Conservation (phyloP, 30 jellyfish, hydroid and myxozoan species). For the Clytia hemisphaerica region DNA sequence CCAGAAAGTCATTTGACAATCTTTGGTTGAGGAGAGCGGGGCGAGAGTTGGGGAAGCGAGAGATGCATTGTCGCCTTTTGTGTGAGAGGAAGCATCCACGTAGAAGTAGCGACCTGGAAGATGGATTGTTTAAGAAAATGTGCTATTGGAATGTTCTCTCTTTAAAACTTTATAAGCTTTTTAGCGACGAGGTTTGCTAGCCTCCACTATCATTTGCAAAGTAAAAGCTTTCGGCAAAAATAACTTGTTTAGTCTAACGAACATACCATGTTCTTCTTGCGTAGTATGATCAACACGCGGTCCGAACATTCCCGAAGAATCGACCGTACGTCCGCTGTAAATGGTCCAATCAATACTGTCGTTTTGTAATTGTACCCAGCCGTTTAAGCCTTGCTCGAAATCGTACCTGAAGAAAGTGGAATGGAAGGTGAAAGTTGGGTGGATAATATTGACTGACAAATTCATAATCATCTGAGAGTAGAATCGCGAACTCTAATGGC, state of each 20-base stretch:
- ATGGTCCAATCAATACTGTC: constrained; percentile 76
- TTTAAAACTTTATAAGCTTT: too few relatives aligned
- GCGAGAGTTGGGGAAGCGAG: constrained; percentile 79
- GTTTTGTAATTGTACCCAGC: constrained; percentile 53
- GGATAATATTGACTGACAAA: too few relatives aligned
- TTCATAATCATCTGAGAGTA: too few relatives aligned
- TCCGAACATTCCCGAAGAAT: constrained; percentile 79
- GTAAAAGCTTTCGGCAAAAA: too few relatives aligned
- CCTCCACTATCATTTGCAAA: too few relatives aligned
- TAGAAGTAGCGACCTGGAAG: constrained; percentile 63
- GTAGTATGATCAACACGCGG: constrained; percentile 88
- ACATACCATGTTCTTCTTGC: constrained; percentile 90
- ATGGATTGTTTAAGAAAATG: too few relatives aligned
- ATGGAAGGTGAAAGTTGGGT: too few relatives aligned
- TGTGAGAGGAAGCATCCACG: constrained; percentile 87
- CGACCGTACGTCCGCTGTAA: constrained; percentile 85
- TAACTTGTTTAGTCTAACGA: too few relatives aligned
- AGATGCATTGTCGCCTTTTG: constrained; percentile 78
- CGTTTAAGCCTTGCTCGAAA: constrained; percentile 83
- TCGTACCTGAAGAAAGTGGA: constrained; percentile 42
- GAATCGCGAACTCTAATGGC: too few relatives aligned
- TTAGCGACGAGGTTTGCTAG: too few relatives aligned
- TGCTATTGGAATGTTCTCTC: too few relatives aligned
- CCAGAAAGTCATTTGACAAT: constrained; percentile 76
- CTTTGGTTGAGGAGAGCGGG: constrained; percentile 60